Conservation (phyloP, 2,888 invertebrate genomes). For the Mallateleia sp. region DNA sequence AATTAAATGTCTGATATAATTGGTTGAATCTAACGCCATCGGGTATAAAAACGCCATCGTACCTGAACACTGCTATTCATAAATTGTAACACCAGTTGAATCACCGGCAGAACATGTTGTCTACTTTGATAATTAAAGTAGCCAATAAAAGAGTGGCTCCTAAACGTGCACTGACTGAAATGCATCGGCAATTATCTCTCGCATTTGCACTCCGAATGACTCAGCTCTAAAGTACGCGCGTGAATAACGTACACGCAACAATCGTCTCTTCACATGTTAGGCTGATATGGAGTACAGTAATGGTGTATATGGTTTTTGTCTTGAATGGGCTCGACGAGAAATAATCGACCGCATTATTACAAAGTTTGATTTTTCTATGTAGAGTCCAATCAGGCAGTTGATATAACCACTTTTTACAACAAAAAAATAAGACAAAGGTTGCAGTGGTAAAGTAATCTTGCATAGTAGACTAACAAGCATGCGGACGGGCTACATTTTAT, state of each 20-base stretch:
- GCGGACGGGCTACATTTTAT: conserved; percentile 86
- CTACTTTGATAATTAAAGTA: too few relatives aligned
- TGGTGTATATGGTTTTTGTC: conserved; percentile 7
- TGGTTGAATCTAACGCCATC: too few relatives aligned
- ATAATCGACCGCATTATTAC: conserved; percentile 27
- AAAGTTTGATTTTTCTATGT: conserved; percentile 57
- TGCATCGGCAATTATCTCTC: not conserved
- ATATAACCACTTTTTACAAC: conserved; percentile 58
- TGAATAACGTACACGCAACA: not conserved
- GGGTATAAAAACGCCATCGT: too few relatives aligned
- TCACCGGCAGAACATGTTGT: too few relatives aligned
- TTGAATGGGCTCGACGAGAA: conserved; percentile 4
- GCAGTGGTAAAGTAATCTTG: conserved; percentile 48
- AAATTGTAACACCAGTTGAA: too few relatives aligned
- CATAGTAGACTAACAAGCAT: conserved; percentile 84
- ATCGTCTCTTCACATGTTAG: conserved; percentile 44
- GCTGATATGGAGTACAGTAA: conserved; percentile 20
- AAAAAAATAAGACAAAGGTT: conserved; percentile 66
- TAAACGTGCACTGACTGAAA: not conserved
- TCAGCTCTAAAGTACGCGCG: conserved; percentile 26
- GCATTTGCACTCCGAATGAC: conserved; percentile 7
- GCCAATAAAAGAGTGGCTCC: too few relatives aligned
- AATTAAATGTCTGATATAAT: too few relatives aligned
- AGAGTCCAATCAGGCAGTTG: conserved; percentile 67
- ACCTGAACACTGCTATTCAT: too few relatives aligned